Base-by-base conservation (phyloP, 2,113 vertebrate species). In the Onychostruthus taczanowskii region DNA sequence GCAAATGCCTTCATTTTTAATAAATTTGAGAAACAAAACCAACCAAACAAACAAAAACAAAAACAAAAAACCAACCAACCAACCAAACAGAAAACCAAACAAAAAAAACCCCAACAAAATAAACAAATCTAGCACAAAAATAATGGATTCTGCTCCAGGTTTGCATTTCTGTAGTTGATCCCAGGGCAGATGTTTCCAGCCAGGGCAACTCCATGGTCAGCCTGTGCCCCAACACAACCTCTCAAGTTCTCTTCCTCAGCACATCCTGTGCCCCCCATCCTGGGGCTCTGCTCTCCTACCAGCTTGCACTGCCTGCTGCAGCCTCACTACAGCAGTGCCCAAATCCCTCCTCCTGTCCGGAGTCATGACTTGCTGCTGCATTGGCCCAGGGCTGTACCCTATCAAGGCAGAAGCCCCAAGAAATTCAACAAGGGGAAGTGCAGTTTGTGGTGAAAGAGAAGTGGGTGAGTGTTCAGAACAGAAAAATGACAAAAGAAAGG, bases 241-340 rank as follows among this genome's bases (percentile, higher is more conserved):
- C 2, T 0, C n/a, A 67, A 46, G 8, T n/a, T 12, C n/a, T 52
- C 7, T n/a, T 46, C 41, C 20, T 52, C 67, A 49, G 10, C 0
- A 0, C 26, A 31, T 4, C 16, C 44, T 41, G 39, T 59, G 17
- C 20, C 41, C 26, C 53, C 3, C 16, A 7, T 47, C 4, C 31
- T 3, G 0, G 19, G 21, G 21, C 26, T 85, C 67, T 59, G 39
- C 81, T 79, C 30, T 41, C 46, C n/a, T 35, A 8, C 30, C 46
- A 67, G 61, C 30, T 43, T 35, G n/a, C 46, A 23, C 53, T 43
- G 46, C n/a, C 61, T 0, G 0, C 7, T 67, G 46, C 53, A 62
- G 16, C 41, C 61, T 67, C 55, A 27, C 9, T 7, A 18, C 0
- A 0, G 73, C 66, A 56, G 58, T 0, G 0, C 9, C n/a, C 39